Evolutionary conservation across 2,113 vertebrate species (phyloP).

Genomic region (Anoura caudifer): DNA sequence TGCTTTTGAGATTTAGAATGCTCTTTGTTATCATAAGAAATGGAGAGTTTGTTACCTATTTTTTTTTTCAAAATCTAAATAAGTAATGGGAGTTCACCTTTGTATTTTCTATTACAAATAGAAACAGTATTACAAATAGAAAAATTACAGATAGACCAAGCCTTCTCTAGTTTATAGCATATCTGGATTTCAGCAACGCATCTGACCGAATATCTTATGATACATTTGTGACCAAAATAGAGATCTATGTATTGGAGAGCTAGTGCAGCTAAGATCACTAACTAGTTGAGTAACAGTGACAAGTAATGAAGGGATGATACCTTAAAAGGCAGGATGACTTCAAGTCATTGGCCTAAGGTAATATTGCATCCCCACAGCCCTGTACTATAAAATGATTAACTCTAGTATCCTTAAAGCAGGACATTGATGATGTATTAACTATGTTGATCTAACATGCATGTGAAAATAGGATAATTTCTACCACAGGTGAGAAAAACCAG

Average conservation of each 20-base stretch:
- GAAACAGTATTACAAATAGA: not conserved
- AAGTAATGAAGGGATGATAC: not conserved
- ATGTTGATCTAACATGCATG: not conserved
- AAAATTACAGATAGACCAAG: not conserved
- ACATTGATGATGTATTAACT: not conserved
- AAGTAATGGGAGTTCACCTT: not conserved
- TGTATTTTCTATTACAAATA: not conserved
- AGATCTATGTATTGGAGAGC: not conserved
- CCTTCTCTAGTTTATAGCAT: not conserved
- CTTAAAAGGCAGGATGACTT: not conserved
- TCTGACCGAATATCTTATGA: not conserved
- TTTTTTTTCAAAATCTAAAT: conserved; percentile 23
- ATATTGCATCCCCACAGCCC: not conserved
- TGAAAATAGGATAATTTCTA: not conserved
- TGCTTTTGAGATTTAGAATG: not conserved
- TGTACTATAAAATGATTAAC: not conserved
- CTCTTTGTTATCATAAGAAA: not conserved
- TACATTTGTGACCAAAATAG: not conserved
- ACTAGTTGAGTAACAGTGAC: not conserved
- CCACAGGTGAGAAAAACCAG: not conserved
- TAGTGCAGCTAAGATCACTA: not conserved
- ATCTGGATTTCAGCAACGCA: not conserved
- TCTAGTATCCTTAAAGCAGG: not conserved
- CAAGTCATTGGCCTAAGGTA: not conserved
- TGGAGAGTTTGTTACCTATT: not conserved